Evolutionary conservation across 1,140 invertebrate genomes (phyloP).

Genomic region (Drosophila pseudoobscura): DNA sequence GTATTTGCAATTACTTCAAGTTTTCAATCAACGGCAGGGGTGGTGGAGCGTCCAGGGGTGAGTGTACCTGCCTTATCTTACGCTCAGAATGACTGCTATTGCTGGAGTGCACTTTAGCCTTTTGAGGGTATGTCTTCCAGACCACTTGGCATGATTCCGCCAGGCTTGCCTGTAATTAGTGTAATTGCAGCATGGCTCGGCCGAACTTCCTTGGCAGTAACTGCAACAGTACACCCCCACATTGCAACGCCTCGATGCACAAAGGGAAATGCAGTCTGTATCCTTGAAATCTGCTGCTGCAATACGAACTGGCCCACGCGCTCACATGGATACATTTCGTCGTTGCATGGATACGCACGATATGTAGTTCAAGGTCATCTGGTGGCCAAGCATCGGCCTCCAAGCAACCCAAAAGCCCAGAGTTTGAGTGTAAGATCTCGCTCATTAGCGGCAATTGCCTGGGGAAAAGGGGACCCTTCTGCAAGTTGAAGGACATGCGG

Average conservation of each 20-base stretch:
- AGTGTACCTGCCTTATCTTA: conserved; percentile 43
- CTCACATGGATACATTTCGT: conserved; percentile 54
- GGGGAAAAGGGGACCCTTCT: conserved; percentile 1
- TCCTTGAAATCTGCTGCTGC: background rate
- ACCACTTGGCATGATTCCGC: conserved; percentile 19
- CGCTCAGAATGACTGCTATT: background rate
- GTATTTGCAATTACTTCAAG: conserved; percentile 24
- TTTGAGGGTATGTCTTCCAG: conserved; percentile 16
- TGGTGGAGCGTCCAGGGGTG: background rate
- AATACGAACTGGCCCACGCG: background rate
- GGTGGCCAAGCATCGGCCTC: conserved; percentile 8
- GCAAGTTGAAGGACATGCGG: conserved; percentile 46
- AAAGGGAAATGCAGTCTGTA: background rate
- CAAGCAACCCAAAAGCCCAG: too few species aligned
- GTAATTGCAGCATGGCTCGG: conserved; percentile 52
- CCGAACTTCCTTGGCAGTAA: conserved; percentile 39
- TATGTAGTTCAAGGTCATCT: conserved; percentile 63
- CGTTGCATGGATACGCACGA: conserved; percentile 27
- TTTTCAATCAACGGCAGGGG: conserved; percentile 23
- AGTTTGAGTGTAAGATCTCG: background rate
- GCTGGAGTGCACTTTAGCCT: too few species aligned
- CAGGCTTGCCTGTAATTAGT: conserved; percentile 52
- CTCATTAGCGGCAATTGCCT: background rate
- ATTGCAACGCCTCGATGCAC: too few species aligned
- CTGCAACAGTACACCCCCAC: conserved; percentile 8